Evolutionary conservation across 2,113 vertebrate genomes (phyloP).

Genomic region (Rutilus rutilus): DNA sequence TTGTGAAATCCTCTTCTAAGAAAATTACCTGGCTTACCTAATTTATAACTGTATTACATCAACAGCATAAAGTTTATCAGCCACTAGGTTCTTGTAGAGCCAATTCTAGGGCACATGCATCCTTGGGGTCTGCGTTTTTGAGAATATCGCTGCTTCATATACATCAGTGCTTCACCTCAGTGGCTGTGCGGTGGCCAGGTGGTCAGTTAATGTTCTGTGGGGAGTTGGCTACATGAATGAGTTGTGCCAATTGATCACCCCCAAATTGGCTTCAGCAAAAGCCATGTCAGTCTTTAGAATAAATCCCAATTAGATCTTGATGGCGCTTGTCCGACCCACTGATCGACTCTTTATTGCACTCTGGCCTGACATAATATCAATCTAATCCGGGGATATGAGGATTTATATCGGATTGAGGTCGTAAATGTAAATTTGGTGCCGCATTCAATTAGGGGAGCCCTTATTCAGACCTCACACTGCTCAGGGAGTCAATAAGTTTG

Average conservation of each 20-base stretch:
- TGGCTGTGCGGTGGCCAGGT: conserved; percentile 36
- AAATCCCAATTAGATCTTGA: conserved; percentile 62
- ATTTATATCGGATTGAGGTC: conserved; percentile 51
- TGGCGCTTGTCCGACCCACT: conserved; percentile 55
- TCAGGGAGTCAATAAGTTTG: conserved; percentile 45
- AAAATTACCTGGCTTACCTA: conserved; percentile 28
- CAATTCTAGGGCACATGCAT: conserved; percentile 43
- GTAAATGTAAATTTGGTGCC: conserved; percentile 54
- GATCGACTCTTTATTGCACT: conserved; percentile 58
- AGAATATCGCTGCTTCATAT: neutral
- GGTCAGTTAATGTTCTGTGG: conserved; percentile 28
- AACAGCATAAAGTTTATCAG: conserved; percentile 20
- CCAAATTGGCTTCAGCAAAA: conserved; percentile 63
- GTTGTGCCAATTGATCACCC: conserved; percentile 62
- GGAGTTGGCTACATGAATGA: conserved; percentile 49
- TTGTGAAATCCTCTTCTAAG: conserved; percentile 18
- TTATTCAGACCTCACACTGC: conserved; percentile 40
- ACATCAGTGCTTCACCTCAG: conserved; percentile 42
- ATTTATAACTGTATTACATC: conserved; percentile 15
- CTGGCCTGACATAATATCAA: conserved; percentile 59
- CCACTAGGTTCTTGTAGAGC: neutral
- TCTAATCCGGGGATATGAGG: conserved; percentile 60
- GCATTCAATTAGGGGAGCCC: conserved; percentile 43
- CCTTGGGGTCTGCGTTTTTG: conserved; percentile 40
- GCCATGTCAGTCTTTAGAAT: conserved; percentile 47